Conservation (phyloP, 2,888 invertebrate species). For the Tromatobia lineatoria region DNA sequence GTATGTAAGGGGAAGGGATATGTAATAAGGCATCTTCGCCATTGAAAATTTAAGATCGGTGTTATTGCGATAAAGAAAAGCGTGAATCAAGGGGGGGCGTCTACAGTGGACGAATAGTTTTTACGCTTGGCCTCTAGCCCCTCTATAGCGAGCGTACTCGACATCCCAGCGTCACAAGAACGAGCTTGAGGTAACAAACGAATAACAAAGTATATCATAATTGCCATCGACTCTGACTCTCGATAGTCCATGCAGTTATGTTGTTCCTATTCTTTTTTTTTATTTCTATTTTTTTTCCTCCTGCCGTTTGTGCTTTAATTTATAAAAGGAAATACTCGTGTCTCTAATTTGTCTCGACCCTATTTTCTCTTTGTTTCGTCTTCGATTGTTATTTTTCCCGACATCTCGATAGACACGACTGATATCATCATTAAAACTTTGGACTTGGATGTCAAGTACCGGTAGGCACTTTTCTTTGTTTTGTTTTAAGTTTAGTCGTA, state of each 20-base stretch:
- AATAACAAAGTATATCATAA: conserved; percentile 43
- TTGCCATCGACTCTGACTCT: conserved; percentile 51
- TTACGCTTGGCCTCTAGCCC: conserved; percentile 54
- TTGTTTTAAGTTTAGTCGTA: conserved; percentile 50
- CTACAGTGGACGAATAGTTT: conserved; percentile 51
- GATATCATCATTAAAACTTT: conserved; percentile 47
- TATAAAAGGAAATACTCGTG: conserved; percentile 36
- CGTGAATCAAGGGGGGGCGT: conserved; percentile 56
- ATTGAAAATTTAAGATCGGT: conserved; percentile 45
- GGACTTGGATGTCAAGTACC: conserved; percentile 53
- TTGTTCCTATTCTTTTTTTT: conserved; percentile 1
- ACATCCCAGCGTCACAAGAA: background rate
- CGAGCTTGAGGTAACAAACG: conserved; percentile 37
- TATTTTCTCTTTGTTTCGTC: conserved; percentile 11
- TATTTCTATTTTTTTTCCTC: background rate
- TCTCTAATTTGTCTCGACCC: conserved; percentile 51
- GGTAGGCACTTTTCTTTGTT: conserved; percentile 34
- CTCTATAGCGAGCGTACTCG: conserved; percentile 50
- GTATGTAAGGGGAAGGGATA: background rate
- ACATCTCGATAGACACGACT: conserved; percentile 27
- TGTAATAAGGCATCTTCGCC: background rate
- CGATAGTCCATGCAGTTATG: conserved; percentile 35
- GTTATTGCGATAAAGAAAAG: conserved; percentile 58
- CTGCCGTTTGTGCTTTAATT: background rate
- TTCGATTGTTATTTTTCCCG: background rate